Percentiles rank a stretch among this genome's conserved stretches.
phyloP scores from a whole-genome alignment of 2,113 vertebrate species.

The Centropus unirufus region DNA sequence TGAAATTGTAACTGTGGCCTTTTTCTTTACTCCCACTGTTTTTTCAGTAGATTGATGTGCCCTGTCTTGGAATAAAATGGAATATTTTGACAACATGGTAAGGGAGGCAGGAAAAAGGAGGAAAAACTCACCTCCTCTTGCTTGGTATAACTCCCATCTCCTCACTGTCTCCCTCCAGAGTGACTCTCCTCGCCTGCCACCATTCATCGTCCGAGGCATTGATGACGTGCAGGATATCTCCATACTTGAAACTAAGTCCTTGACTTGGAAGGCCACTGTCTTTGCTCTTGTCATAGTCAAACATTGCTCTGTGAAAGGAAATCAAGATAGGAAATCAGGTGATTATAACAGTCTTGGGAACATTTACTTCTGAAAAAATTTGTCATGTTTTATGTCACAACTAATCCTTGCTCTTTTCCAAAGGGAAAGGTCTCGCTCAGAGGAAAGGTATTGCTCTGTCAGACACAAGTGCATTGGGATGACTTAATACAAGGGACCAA shows the following conservation, averaged over 20 bases:
- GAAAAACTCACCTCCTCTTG: slow-evolving; percentile 87
- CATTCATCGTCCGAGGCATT: slow-evolving; percentile 97
- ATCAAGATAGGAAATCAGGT: neutral
- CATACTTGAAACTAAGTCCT: slow-evolving; percentile 95
- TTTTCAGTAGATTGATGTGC: neutral
- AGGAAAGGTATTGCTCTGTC: neutral
- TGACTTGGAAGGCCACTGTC: slow-evolving; percentile 97
- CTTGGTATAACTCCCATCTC: slow-evolving; percentile 98
- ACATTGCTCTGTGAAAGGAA: slow-evolving; percentile 85
- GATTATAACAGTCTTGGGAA: neutral
- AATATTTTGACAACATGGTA: neutral
- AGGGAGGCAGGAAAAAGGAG: neutral
- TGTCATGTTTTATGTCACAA: neutral
- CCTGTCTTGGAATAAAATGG: neutral
- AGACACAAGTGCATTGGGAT: neutral
- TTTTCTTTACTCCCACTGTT: neutral
- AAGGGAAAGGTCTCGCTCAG: neutral
- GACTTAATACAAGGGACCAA: neutral
- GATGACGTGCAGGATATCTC: slow-evolving; percentile 96
- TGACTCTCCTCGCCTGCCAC: slow-evolving; percentile 95
- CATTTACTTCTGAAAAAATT: neutral
- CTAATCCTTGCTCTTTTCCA: neutral
- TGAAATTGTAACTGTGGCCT: neutral
- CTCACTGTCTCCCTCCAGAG: slow-evolving; percentile 92
- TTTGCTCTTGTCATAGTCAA: slow-evolving; percentile 95